A percentile compares a stretch with the other conserved stretches of the same genome.
These are phyloP conservation scores for Cuculus canorus DNA, from an alignment of 2,797 vertebrate genomes.

Conservation along the genomic window DNA sequence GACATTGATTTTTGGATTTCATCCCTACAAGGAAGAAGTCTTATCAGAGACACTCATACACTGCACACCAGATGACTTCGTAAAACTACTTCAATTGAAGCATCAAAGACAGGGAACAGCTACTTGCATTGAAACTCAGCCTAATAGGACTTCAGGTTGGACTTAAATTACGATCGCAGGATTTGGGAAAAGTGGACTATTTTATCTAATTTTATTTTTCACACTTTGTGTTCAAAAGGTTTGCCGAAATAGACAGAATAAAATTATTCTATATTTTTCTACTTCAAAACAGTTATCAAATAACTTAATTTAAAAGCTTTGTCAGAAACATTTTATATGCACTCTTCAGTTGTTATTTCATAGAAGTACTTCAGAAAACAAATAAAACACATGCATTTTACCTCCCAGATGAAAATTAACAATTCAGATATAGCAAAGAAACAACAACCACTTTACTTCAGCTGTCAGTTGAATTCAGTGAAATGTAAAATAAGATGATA, in stretches of 20 bases:
- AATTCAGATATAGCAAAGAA: slow-evolving; percentile 11
- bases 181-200: background rate
- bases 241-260: background rate
- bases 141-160: slow-evolving; percentile 13
- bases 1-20: slow-evolving; percentile 71
- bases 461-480: background rate
- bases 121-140: slow-evolving; percentile 33
- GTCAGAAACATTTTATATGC: background rate
- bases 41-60: slow-evolving; percentile 64
- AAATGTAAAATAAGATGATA: slow-evolving; percentile 18
- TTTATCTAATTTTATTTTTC: background rate
- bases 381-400: background rate
- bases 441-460: background rate
- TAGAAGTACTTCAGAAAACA: background rate
- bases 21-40: slow-evolving; percentile 45
- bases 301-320: background rate
- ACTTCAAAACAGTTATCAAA: background rate
- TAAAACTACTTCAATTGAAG: slow-evolving; percentile 62
- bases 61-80: slow-evolving; percentile 23
- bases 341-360: background rate
- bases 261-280: background rate
- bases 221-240: background rate
- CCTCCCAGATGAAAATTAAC: slow-evolving; percentile 5
- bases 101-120: slow-evolving; percentile 40
- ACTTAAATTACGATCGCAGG: slow-evolving; percentile 20